Conservation (phyloP, 2,888 invertebrate genomes). For the Cybosia mesomella region DNA sequence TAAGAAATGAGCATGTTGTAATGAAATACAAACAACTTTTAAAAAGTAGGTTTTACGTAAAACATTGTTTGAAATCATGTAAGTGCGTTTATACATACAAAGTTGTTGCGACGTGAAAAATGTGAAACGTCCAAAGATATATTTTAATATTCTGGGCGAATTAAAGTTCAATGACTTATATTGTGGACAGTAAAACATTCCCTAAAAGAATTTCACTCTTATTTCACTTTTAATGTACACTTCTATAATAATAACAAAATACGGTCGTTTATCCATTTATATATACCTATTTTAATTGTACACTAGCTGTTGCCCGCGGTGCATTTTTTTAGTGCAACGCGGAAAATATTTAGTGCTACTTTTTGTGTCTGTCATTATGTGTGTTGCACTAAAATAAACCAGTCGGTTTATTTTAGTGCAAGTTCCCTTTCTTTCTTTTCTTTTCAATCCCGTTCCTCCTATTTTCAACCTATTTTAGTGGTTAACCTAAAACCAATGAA, state of each 20-base stretch:
- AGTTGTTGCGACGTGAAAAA: constrained; percentile 1
- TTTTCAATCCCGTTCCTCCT: no score
- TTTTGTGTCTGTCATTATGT: no score
- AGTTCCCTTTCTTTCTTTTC: no score
- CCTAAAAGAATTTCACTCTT: constrained; percentile 2
- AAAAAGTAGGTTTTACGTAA: constrained; percentile 1
- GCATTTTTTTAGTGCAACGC: no score
- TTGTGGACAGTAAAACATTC: not conserved
- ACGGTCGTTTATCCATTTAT: not conserved
- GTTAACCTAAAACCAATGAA: no score
- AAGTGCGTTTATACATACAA: not conserved
- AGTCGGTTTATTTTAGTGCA: no score
- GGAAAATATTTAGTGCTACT: no score
- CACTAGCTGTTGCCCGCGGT: not conserved
- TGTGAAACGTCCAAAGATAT: not conserved
- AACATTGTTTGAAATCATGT: constrained; percentile 2
- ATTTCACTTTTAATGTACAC: not conserved
- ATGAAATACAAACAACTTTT: not conserved
- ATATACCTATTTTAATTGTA: not conserved
- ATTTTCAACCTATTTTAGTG: no score
- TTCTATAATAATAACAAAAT: not conserved
- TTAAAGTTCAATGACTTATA: constrained; percentile 1
- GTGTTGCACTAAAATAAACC: no score
- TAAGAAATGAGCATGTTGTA: not conserved
- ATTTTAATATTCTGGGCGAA: not conserved